phyloP scores from a whole-genome alignment of 1,140 invertebrate genomes.

The Parapsyche elsis region DNA sequence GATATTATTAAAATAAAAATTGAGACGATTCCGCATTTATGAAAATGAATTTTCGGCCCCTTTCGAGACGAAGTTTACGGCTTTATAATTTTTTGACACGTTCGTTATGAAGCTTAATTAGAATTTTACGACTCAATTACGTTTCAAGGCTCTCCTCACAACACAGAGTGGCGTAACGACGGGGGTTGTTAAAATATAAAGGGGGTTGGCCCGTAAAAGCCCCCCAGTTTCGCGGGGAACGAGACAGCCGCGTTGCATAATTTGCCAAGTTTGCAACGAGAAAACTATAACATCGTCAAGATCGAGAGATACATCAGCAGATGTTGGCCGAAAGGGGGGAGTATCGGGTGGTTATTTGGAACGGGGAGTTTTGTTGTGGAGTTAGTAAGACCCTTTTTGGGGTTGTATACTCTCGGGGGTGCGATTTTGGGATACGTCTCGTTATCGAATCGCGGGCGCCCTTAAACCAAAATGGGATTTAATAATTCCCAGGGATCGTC shows the following conservation, averaged over 20 bases:
- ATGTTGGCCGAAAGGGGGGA: background rate
- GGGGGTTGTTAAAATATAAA: background rate
- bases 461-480: slow-evolving; percentile 8
- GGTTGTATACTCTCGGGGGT: background rate
- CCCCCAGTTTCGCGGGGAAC: background rate
- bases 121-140: slow-evolving; percentile 4
- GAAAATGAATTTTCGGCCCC: no score
- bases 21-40: no score
- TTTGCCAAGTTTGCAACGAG: background rate
- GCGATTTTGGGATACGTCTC: slow-evolving; percentile 3
- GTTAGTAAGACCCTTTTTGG: no score
- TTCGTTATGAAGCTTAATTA: background rate
- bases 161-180: background rate
- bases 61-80: background rate
- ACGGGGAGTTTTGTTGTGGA: no score
- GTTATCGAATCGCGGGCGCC: background rate
- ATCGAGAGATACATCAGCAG: background rate
- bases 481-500: background rate
- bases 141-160: background rate
- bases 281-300: background rate
- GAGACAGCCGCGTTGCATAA: background rate
- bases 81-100: background rate
- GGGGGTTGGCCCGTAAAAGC: background rate
- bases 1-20: no score
- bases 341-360: no score